Evolutionary conservation across 2,797 vertebrate genomes (phyloP), one percentile per base, ranked within the genome.

Genomic region (Pangasius larnaudii): DNA sequence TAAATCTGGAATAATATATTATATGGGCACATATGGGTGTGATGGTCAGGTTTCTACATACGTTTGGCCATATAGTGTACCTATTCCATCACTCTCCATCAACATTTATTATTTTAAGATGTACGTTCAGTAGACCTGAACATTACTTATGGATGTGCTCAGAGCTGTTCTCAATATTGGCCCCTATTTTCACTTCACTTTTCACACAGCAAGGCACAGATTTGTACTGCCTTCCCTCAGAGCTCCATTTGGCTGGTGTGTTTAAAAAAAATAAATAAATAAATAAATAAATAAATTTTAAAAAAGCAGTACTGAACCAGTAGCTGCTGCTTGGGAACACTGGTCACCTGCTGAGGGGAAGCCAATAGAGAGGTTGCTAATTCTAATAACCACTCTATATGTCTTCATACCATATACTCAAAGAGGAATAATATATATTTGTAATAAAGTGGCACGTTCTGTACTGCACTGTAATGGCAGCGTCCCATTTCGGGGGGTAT

Each of bases 281-380:
- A 6, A 69, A 69, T 24, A 0, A 24, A 69, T 8, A 16, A 4
- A 30, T 16, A 6, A 69, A 69, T n/a, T n/a, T n/a, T n/a, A 16
- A 85, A 46, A 53, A 39, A 22, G 59, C 77, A 63, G 80, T 59
- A 86, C 56, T 80, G 67, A 89, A 87, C 51, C 78, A 79, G 84
- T 83, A 86, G 56, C 81, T 80, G 72, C 86, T 61, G 88, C 78
- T 74, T 14, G 49, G 84, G 65, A 74, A 80, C 19, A 69, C 42
- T 33, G 33, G 51, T 51, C 79, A 75, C 84, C 90, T 86, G 58
- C 77, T 30, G 88, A 2, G 84, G 33, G 22, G n/a, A 81, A 42
- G 65, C 81, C 33, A 88, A 51, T 65, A 51, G 86, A 53, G 58
- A n/a, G 18, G 58, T 8, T 67, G 80, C 24, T 56, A 42, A 58